Base-by-base conservation (phyloP, 2,113 vertebrate genomes). In the Taxidea taxus region DNA sequence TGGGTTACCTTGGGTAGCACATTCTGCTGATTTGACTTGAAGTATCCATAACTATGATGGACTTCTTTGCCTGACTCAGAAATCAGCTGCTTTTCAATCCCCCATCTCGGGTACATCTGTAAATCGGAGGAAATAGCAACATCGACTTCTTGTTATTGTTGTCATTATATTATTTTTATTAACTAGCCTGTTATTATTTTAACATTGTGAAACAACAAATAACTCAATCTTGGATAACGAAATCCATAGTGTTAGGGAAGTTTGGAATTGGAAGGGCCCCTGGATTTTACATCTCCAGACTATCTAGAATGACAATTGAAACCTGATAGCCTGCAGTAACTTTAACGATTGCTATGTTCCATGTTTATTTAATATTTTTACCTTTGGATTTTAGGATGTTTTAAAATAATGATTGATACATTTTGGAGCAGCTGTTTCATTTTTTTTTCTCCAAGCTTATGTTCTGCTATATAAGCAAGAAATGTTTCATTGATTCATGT, bases 121-220 rank as follows among this genome's bases (percentile, higher is more conserved):
- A 87, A 93, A 96, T 94, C 93, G 87, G 68, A 90, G 64, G 21
- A 83, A 91, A 66, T 25, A 75, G 37, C 1, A 16, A 58, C 84
- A 78, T 25, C 1, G 7, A 49, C 49, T 87, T 90, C 80, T 70
- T 92, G 81, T 29, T 84, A 4, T 37, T 37, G 10, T 82, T 93
- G 60, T 87, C 82, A 51, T 94, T 60, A n/a, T 70, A 87, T 93
- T 97, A 91, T 95, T 94, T 95, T 95, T 94, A 97, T 95, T 97
- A 97, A 96, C 87, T 94, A 88, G n/a, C 72, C 81, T 74, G 49
- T 54, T 90, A 68, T 92, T 92, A 85, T 42, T 75, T 54, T 70
- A 93, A 77, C 31, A 90, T 25, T 42, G 42, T 34, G 58, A 90
- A 92, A 51, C 84, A 77, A 34, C 70, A 94, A 49, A 96, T 72